Evolutionary conservation across 2,888 invertebrate genomes (phyloP), one percentile per base, ranked within the genome.

Genomic region (Tolmerus cingulatus): DNA sequence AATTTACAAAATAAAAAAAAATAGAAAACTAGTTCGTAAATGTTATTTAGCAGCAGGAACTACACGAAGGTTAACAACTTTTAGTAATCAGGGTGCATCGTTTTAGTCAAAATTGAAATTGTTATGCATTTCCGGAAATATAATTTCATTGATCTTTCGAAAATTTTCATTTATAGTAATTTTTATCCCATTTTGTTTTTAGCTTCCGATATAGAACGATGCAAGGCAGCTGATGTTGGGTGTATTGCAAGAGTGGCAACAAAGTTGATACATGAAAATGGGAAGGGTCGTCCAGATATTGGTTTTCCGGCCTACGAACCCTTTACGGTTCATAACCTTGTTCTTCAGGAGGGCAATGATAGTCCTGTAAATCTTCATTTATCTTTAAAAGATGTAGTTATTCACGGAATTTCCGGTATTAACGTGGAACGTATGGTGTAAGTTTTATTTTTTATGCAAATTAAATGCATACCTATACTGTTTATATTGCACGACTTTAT

Each of bases 281-380:
- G 91, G 2, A 90, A 90, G 86, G 92, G 91, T 1, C 92, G 92
- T 16, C 88, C 91, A 7, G 89, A 90, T 1, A 90, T 92, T 1
- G 91, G 90, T 12, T 91, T 92, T 88, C 92, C 92, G 5, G 89
- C 90, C 77, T 89, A 92, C n/a, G 92, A 92, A 86, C 92, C 92
- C 0, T 92, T 92, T 77, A 87, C 5, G 14, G 55, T 86, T 16
- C 55, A 76, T 8, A 55, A 34, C 8, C 12, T 77, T 16, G 37
- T 34, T 5, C 43, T 86, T 9, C 40, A 86, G 0, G 74, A 74
- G 27, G 76, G 23, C 23, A 43, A 8, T n/a, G 30, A 40, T 43
- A 51, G 46, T 77, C 90, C 92, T 12, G 89, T 92, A 86, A 91
- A 84, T 88, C 90, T 92, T 37, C 91, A 92, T 88, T 89, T 92